Evolutionary conservation across 2,888 invertebrate species (phyloP), one percentile per base, ranked within the genome.

Genomic region (Eustalomyia histrio): DNA sequence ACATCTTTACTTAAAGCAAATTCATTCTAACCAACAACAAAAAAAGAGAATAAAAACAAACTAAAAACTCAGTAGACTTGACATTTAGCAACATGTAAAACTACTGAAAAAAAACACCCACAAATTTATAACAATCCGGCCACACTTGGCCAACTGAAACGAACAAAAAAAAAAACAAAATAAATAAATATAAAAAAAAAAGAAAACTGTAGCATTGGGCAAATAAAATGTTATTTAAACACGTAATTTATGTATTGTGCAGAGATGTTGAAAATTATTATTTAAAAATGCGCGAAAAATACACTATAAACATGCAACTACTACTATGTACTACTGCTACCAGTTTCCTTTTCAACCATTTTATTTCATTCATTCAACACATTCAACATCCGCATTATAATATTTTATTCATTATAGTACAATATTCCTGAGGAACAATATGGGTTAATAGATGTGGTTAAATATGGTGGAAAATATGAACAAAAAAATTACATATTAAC

Each of bases 371-470:
- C 79, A 73, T 63, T 79, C 72, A 79, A 67, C 78, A 79, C 76
- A 72, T 72, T 76, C 82, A 79, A 82, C 79, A 79, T 79, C 82
- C 79, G 79, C 79, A 82, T 79, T 82, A 79, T 79, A 79, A 79
- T 82, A 79, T 82, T 76, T 79, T 82, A 82, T 82, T 82, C 69
- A 82, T n/a, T n/a, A n/a, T 82, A 67, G 63, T 71, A 58, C 58
- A 14, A 24, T 79, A 76, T 79, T 75, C 82, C 78, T 63, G 71
- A 75, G 78, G 71, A 81, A 81, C 81, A 81, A 81, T 81, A 81
- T 81, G 81, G 81, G 81, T 81, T 81, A 81, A 81, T 81, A 81
- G 81, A 78, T 81, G 81, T 72, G 81, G 81, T 78, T 81, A 81
- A 81, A 81, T 67, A 67, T 52, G 81, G 58, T 75, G 74, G 78